Evolutionary conservation across 2,113 vertebrate species (phyloP).

Genomic region (Sterrhoptilus dennistouni): DNA sequence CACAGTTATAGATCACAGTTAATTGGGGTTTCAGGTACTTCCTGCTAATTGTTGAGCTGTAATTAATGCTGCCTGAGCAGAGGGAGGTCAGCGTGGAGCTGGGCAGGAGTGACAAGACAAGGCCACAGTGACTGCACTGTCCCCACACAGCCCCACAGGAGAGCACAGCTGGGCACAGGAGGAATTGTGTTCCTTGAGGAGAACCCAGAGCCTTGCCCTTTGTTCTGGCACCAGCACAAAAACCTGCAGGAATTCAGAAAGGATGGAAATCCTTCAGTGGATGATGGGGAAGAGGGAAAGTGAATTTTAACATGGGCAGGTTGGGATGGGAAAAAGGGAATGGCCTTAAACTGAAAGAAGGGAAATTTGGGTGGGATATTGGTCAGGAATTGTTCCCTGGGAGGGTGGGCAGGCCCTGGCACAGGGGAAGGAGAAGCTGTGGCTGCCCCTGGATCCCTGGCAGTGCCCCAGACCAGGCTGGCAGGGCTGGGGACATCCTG

Average conservation of each 20-base stretch:
- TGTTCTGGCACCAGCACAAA: no score
- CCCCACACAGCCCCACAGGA: neutral
- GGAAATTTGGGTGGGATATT: neutral
- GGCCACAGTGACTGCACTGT: rapidly evolving
- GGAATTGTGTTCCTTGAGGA: rapidly evolving
- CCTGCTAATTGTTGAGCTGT: neutral
- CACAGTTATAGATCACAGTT: neutral
- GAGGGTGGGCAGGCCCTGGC: neutral
- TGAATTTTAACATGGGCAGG: rapidly evolving
- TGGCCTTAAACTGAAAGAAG: neutral
- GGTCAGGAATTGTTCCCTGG: neutral
- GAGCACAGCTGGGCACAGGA: neutral
- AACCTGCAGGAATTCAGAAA: no score
- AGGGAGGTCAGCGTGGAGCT: neutral
- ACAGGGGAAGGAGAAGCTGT: neutral
- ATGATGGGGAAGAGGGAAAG: rapidly evolving
- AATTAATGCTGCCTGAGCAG: neutral
- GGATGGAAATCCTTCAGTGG: rapidly evolving
- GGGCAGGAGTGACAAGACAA: neutral
- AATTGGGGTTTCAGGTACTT: neutral
- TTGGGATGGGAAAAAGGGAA: neutral
- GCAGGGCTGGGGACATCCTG: neutral
- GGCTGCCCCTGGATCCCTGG: neutral
- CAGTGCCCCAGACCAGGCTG: neutral
- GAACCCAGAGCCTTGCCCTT: neutral